phyloP scores from a whole-genome alignment of 2,797 vertebrate species.

The Galaxias olidus region DNA sequence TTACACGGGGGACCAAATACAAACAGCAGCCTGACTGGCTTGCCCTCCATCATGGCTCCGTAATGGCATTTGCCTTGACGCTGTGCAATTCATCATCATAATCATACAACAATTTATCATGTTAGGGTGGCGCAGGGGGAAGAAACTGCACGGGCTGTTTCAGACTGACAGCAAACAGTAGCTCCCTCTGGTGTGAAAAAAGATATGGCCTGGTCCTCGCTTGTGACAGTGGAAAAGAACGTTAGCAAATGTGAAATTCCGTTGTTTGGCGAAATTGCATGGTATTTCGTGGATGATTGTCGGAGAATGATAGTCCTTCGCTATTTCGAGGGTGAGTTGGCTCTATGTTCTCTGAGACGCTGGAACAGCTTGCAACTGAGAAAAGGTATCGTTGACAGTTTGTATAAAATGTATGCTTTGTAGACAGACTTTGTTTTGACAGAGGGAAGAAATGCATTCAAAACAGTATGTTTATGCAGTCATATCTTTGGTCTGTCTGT shows the following conservation, averaged over 20 bases:
- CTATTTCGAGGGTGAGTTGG: neutral
- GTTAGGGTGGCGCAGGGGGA: neutral
- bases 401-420: neutral
- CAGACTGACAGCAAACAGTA: neutral
- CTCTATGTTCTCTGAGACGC: neutral
- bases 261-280: neutral
- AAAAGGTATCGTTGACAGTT: neutral
- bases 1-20: neutral
- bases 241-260: too few relatives aligned
- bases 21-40: neutral
- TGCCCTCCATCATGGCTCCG: neutral
- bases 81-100: constrained; percentile 16
- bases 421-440: too few relatives aligned
- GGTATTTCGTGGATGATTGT: neutral
- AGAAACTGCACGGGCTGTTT: neutral
- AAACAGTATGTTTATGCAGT: too few relatives aligned
- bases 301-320: neutral
- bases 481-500: too few relatives aligned
- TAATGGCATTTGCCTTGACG: constrained; percentile 16
- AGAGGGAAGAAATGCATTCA: too few relatives aligned
- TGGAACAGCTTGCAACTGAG: too few relatives aligned
- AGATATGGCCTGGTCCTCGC: neutral
- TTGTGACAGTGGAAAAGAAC: neutral
- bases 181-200: neutral
- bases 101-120: constrained; percentile 4